Evolutionary conservation across 2,888 invertebrate species (phyloP), one percentile per base, ranked within the genome.

Genomic region (Odontomyia ornata): DNA sequence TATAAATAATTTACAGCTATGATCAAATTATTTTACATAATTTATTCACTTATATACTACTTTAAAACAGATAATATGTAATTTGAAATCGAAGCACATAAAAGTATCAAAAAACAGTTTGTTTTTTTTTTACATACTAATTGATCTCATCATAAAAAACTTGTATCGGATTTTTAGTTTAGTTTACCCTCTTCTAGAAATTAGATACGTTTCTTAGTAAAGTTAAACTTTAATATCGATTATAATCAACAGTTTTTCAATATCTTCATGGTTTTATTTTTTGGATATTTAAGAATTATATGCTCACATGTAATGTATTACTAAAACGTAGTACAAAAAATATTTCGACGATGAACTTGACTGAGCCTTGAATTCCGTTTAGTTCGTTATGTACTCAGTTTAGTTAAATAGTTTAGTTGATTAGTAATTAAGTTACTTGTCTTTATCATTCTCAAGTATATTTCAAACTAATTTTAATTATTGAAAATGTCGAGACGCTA

Each of bases 271-370:
- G 46, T 52, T 28, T 72, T 25, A 73, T 28, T 21, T 27, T 28
- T 65, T 65, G n/a, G 15, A 27, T 15, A 36, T 30, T 69, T 46
- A 46, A 69, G 47, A 43, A 47, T 23, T 23, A 36, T 30, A 25
- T 25, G 5, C 15, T 18, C 15, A 15, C n/a, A n/a, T n/a, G 15
- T 18, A 5, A 57, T 60, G 81, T 81, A 81, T 81, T 81, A 81
- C 81, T 81, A 81, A 80, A 81, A 81, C 81, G 81, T 81, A 81
- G 81, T 81, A 81, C 81, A 81, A 81, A 80, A 75, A 75, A 75
- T 75, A 75, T 47, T 36, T 75, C 57, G 64, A 60, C 60, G 23
- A 30, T 36, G 78, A 79, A 79, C 80, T n/a, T 69, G 69, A 69
- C 69, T 69, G 25, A 25, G 7, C 36, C 9, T 36, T 3, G 36